Percentiles rank a stretch among this genome's conserved stretches.
Evolutionary conservation across 1,140 invertebrate genomes (phyloP).

Genomic region (Achatina immaculata): DNA sequence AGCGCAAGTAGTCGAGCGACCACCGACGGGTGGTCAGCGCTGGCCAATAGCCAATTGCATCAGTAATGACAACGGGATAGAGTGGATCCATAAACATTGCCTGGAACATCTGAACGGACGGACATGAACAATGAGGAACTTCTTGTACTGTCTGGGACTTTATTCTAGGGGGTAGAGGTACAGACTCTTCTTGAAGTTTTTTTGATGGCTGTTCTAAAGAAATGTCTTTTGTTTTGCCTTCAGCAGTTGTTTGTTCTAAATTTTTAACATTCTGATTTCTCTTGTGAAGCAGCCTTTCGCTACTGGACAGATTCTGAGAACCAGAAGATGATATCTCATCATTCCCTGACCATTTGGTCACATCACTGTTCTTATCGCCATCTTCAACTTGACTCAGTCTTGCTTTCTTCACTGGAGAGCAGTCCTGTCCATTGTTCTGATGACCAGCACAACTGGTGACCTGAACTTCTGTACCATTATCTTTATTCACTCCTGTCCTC

Average conservation of each 20-base stretch:
- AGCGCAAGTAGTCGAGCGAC: constrained; percentile 83
- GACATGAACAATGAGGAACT: constrained; percentile 54
- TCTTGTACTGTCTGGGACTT: constrained; percentile 24
- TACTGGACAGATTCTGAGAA: neutral
- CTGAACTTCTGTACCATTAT: neutral
- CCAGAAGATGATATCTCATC: neutral
- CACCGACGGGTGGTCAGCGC: constrained; percentile 77
- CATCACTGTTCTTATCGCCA: neutral
- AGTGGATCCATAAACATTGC: constrained; percentile 53
- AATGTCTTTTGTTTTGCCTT: constrained; percentile 7
- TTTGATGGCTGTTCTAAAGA: neutral
- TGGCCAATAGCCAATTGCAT: constrained; percentile 88
- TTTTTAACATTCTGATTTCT: neutral
- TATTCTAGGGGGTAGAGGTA: constrained; percentile 15
- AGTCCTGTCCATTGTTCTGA: neutral
- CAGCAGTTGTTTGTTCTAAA: neutral
- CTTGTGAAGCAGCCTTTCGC: neutral
- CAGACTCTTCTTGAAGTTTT: neutral
- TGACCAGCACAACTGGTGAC: neutral
- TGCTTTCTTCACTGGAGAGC: neutral
- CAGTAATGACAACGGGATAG: constrained; percentile 73
- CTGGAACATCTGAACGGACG: constrained; percentile 63
- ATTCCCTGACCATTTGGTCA: neutral
- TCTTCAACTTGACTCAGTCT: neutral
- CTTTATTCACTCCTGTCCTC: neutral